Evolutionary conservation across 2,797 vertebrate species (phyloP).

Genomic region (Tadarida brasiliensis): DNA sequence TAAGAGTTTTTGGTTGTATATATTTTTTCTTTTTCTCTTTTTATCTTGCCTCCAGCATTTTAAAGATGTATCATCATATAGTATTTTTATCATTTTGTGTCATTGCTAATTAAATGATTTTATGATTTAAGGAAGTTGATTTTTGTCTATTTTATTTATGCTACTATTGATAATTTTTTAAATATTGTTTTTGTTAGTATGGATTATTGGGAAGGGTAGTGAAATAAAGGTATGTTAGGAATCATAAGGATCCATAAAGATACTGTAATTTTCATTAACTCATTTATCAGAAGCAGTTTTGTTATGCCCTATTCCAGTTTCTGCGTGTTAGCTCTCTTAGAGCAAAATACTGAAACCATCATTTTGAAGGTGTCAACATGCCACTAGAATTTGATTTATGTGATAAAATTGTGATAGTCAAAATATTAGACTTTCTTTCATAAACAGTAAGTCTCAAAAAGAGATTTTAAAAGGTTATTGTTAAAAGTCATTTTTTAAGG

Average conservation of each 20-base stretch:
- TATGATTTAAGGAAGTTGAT: neutral
- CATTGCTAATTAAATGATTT: slow-evolving; percentile 24
- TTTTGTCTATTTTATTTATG: neutral
- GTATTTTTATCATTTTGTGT: slow-evolving; percentile 22
- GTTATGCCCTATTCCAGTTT: neutral
- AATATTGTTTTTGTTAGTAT: neutral
- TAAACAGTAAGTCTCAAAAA: neutral
- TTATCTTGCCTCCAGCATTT: slow-evolving; percentile 9
- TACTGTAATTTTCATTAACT: slow-evolving; percentile 9
- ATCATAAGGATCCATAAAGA: neutral
- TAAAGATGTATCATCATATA: neutral
- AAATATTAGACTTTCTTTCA: slow-evolving; percentile 48
- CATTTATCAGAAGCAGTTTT: neutral
- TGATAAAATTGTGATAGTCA: neutral
- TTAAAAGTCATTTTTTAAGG: slow-evolving; percentile 3
- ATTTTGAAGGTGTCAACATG: slow-evolving; percentile 5
- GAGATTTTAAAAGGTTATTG: neutral
- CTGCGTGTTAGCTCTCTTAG: neutral
- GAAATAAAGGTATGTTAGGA: neutral
- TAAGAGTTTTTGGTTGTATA: neutral
- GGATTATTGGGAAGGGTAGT: neutral
- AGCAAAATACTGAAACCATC: neutral
- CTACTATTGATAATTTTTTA: neutral
- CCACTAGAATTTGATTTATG: neutral
- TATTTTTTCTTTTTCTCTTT: neutral